Conservation (phyloP, 92 coral and sea anemone genomes). For the Phenganax stokvisi region DNA sequence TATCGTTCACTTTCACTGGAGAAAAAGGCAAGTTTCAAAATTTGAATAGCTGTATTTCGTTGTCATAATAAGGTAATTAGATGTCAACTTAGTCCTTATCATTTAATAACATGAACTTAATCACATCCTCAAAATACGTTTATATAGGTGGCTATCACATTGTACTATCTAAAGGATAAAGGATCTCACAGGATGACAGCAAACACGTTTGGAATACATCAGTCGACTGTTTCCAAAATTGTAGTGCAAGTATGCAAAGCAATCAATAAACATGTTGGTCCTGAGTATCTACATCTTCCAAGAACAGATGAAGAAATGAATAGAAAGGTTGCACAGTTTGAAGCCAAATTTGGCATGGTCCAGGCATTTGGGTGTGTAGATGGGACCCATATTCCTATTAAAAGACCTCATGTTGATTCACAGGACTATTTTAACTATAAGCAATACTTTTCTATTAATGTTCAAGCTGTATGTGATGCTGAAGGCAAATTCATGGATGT, state of each 20-base stretch:
- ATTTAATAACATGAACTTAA: no score
- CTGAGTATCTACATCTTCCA: background rate
- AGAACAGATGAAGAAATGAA: background rate
- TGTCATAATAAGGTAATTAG: no score
- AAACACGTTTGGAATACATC: no score
- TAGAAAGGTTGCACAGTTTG: background rate
- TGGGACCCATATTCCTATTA: constrained; percentile 20
- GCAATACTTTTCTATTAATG: constrained; percentile 1
- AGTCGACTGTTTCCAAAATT: background rate
- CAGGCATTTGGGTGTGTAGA: constrained; percentile 22
- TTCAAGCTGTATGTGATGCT: constrained; percentile 23
- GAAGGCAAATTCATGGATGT: background rate
- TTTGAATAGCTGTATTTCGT: no score
- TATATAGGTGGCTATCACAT: no score
- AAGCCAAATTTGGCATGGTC: constrained; percentile 14
- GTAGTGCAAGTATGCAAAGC: background rate
- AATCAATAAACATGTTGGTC: background rate
- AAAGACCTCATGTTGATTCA: background rate
- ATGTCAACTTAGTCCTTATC: no score
- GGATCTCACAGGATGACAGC: no score
- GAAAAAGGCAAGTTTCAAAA: background rate
- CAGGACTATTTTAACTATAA: constrained; percentile 19
- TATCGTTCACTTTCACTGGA: constrained; percentile 13
- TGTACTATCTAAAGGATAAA: no score
- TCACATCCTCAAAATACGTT: no score